Evolutionary conservation across 2,113 vertebrate genomes (phyloP).

Genomic region (Stomatorhinus ivindoensis): DNA sequence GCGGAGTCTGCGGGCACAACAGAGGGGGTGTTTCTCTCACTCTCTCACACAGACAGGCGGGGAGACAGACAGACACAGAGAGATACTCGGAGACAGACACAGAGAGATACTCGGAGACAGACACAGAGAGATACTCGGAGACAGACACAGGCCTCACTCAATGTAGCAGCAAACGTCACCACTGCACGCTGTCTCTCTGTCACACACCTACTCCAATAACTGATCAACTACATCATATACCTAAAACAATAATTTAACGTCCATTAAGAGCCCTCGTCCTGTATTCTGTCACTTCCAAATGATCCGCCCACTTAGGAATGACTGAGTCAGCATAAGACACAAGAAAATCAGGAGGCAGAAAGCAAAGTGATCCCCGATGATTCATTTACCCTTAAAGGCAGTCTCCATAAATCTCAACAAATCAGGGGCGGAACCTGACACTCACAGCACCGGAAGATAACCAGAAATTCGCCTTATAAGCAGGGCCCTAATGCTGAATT

Average conservation of each 20-base stretch:
- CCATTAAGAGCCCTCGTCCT: background rate
- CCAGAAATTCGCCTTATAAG: background rate
- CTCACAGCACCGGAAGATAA: background rate
- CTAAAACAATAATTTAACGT: background rate
- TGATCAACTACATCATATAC: background rate
- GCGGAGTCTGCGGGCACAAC: conserved; percentile 25
- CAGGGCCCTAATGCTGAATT: background rate
- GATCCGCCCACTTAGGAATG: background rate
- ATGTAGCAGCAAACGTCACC: background rate
- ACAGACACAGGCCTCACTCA: background rate
- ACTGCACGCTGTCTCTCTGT: background rate
- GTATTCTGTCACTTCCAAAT: background rate
- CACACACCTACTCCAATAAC: background rate
- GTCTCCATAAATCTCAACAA: no score
- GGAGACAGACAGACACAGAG: background rate
- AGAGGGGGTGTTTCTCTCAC: background rate
- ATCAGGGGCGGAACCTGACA: background rate
- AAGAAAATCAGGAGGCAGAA: background rate
- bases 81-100: background rate
- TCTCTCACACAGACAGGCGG: background rate
- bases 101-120: no score
- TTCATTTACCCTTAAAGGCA: no score
- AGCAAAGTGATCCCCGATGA: background rate
- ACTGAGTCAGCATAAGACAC: background rate
- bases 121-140: no score